phyloP scores from a whole-genome alignment of 1,140 invertebrate species.

The Drosophila busckii region DNA sequence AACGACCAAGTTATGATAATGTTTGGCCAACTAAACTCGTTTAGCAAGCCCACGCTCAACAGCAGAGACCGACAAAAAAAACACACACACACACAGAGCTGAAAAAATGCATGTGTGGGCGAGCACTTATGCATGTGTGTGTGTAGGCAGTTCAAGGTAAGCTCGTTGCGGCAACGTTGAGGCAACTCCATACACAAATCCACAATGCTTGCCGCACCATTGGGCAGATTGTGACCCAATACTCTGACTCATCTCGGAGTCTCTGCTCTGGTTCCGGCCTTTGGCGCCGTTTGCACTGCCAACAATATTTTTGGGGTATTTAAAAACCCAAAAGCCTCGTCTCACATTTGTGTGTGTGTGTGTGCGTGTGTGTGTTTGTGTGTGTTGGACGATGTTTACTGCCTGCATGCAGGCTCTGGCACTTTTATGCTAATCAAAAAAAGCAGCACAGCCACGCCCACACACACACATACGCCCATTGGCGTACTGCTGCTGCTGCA shows the following conservation, averaged over 20 bases:
- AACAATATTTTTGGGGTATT: slow-evolving; percentile 66
- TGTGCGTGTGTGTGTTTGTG: slow-evolving; percentile 26
- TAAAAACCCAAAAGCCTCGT: slow-evolving; percentile 41
- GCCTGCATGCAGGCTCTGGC: slow-evolving; percentile 55
- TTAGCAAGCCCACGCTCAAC: slow-evolving; percentile 44
- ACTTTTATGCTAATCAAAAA: slow-evolving; percentile 74
- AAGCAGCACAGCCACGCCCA: slow-evolving; percentile 44
- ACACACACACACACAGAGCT: too few relatives aligned
- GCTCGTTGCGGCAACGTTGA: slow-evolving; percentile 43
- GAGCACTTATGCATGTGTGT: slow-evolving; percentile 4
- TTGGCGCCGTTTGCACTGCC: slow-evolving; percentile 29
- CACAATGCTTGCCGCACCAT: slow-evolving; percentile 35
- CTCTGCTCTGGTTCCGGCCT: slow-evolving; percentile 7
- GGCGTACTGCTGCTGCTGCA: slow-evolving; percentile 2
- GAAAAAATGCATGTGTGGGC: neutral
- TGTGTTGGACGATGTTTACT: slow-evolving; percentile 45
- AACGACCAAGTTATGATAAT: slow-evolving; percentile 76
- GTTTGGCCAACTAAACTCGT: slow-evolving; percentile 75
- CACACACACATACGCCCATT: slow-evolving; percentile 3
- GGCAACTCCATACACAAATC: slow-evolving; percentile 57
- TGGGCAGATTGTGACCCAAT: slow-evolving; percentile 46
- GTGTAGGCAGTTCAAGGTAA: slow-evolving; percentile 49
- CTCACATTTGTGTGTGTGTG: slow-evolving; percentile 21
- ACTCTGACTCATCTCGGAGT: slow-evolving; percentile 2
- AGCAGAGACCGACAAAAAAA: neutral